These are phyloP conservation scores for Orius insidiosus DNA, from an alignment of 1,140 invertebrate genomes.

Conservation along the genomic window DNA sequence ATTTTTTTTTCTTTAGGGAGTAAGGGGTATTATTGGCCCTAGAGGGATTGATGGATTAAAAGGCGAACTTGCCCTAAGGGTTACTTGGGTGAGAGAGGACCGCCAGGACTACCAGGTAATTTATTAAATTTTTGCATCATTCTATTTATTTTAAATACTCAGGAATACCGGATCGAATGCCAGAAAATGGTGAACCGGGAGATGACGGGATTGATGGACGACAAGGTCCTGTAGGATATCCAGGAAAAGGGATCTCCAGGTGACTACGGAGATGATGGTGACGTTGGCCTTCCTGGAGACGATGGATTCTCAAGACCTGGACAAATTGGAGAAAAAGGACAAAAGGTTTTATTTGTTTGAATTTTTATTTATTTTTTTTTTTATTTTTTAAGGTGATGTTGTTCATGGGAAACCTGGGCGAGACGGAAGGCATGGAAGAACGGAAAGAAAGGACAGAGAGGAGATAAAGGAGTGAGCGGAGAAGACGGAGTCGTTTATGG, in stretches of 20 bases:
- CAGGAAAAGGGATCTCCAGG: too few relatives aligned
- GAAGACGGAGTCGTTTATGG: slow-evolving; percentile 15
- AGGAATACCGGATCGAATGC: too few relatives aligned
- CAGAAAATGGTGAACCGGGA: too few relatives aligned
- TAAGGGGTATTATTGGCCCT: slow-evolving; percentile 37
- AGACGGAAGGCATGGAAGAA: slow-evolving; percentile 12
- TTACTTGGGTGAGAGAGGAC: slow-evolving; percentile 40
- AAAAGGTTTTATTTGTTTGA: slow-evolving; percentile 39
- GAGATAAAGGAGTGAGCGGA: slow-evolving; percentile 19
- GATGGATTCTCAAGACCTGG: slow-evolving; percentile 34
- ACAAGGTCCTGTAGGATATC: too few relatives aligned
- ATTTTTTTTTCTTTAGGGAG: too few relatives aligned
- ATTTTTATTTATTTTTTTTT: too few relatives aligned
- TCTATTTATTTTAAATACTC: too few relatives aligned
- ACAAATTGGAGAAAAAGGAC: slow-evolving; percentile 33
- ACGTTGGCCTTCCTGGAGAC: slow-evolving; percentile 37
- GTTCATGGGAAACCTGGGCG: too few relatives aligned
- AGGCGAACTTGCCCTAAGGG: slow-evolving; percentile 36
- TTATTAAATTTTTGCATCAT: not conserved
- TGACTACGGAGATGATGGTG: slow-evolving; percentile 26
- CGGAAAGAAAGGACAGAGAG: slow-evolving; percentile 21
- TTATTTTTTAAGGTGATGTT: too few relatives aligned
- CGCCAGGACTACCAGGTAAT: slow-evolving; percentile 39
- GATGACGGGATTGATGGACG: too few relatives aligned
- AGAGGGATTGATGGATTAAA: slow-evolving; percentile 47